A percentile compares a stretch with the other conserved stretches of the same genome.
Evolutionary conservation across 2,113 vertebrate species (phyloP).

Genomic region (Clarias magur): DNA sequence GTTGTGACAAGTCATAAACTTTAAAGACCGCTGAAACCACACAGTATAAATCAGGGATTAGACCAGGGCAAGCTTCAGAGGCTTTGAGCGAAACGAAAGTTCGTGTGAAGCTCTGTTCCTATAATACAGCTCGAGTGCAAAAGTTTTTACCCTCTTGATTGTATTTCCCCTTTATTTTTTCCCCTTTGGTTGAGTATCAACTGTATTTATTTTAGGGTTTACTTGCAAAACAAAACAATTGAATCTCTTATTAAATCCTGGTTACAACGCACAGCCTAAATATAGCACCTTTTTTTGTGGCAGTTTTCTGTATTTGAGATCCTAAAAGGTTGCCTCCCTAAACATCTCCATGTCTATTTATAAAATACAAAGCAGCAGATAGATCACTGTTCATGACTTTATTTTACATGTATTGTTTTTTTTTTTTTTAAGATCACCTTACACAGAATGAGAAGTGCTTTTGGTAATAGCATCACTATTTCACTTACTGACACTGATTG

Average conservation of each 20-base stretch:
- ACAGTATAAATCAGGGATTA: background rate
- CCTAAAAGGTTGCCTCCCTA: background rate
- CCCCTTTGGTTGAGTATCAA: background rate
- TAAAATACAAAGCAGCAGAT: background rate
- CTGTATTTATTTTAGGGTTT: background rate
- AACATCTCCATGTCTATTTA: background rate
- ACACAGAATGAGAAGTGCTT: background rate
- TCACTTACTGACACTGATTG: conserved; percentile 14
- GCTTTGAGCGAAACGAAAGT: background rate
- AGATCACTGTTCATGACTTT: background rate
- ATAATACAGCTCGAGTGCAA: background rate
- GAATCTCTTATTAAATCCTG: background rate
- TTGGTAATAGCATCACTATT: background rate
- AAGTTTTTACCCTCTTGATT: no score
- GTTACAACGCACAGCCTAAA: conserved; percentile 11
- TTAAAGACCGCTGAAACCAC: background rate
- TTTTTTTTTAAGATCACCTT: background rate
- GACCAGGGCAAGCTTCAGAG: background rate
- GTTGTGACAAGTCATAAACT: background rate
- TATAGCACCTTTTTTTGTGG: background rate
- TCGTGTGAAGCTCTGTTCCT: background rate
- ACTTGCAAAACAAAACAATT: background rate
- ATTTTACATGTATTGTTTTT: background rate
- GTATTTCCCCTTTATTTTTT: background rate
- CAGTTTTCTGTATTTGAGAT: background rate